Percentiles rank a stretch among this genome's conserved stretches.
These are phyloP conservation scores for Mus pahari DNA, from an alignment of 2,113 vertebrate genomes.

Conservation along the genomic window DNA sequence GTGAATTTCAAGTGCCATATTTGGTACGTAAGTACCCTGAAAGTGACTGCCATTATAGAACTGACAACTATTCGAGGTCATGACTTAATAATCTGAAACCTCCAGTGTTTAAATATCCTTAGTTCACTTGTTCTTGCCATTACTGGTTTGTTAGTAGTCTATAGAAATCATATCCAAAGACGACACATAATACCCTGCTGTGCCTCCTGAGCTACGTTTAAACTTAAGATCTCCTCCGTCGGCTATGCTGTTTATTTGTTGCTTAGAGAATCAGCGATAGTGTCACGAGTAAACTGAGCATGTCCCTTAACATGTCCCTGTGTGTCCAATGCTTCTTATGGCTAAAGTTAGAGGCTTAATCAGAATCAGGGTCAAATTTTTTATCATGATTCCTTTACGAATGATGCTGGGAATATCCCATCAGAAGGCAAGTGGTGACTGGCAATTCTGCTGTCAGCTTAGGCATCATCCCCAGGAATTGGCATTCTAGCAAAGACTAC, in stretches of 20 bases:
- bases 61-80: not conserved
- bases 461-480: too few species aligned
- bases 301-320: not conserved
- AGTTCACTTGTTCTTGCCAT: not conserved
- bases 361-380: not conserved
- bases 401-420: not conserved
- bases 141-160: constrained; percentile 6
- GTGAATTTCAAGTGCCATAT: not conserved
- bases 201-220: not conserved
- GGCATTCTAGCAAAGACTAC: not conserved
- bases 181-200: not conserved
- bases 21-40: not conserved
- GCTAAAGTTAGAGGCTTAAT: constrained; percentile 24
- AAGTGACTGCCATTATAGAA: not conserved
- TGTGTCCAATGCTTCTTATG: not conserved
- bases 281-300: not conserved
- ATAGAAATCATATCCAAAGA: not conserved
- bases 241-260: constrained; percentile 37
- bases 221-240: not conserved
- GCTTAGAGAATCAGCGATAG: not conserved
- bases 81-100: not conserved
- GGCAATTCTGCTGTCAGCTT: not conserved
- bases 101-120: not conserved
- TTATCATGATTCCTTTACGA: not conserved
- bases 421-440: not conserved